These are phyloP conservation scores for Hormiphora californensis DNA, from an alignment of 37 sponge, comb jelly and placozoan species.

Conservation along the genomic window DNA sequence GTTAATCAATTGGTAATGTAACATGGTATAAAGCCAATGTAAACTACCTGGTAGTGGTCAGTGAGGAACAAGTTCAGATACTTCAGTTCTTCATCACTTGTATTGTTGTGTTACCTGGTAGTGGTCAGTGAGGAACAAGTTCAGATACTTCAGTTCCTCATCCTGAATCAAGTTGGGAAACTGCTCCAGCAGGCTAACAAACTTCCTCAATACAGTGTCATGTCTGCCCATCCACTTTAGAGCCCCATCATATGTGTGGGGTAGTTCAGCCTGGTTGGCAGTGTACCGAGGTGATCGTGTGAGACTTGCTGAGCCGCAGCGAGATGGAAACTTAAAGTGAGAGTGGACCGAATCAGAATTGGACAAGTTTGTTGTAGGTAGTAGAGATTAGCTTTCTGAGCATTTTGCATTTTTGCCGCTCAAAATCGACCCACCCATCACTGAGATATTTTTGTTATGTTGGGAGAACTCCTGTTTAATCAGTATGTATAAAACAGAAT, in stretches of 20 bases:
- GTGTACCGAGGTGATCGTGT: neutral
- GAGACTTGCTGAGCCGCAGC: constrained; percentile 11
- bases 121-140: neutral
- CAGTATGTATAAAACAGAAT: too few species aligned
- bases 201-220: neutral
- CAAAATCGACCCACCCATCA: too few species aligned
- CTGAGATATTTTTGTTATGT: too few species aligned
- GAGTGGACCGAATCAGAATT: too few species aligned
- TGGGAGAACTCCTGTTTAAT: too few species aligned
- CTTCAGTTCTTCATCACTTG: neutral
- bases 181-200: neutral
- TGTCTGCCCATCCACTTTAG: neutral
- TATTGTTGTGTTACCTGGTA: constrained; percentile 17
- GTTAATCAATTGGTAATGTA: neutral
- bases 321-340: neutral
- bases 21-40: too few species aligned
- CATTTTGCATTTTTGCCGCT: too few species aligned
- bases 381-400: too few species aligned
- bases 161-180: neutral
- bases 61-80: neutral
- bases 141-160: neutral
- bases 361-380: too few species aligned
- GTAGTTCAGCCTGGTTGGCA: neutral
- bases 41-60: constrained; percentile 1
- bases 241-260: neutral